These are phyloP conservation scores for Scatophagus argus DNA, from an alignment of 2,113 vertebrate species.

Conservation along the genomic window DNA sequence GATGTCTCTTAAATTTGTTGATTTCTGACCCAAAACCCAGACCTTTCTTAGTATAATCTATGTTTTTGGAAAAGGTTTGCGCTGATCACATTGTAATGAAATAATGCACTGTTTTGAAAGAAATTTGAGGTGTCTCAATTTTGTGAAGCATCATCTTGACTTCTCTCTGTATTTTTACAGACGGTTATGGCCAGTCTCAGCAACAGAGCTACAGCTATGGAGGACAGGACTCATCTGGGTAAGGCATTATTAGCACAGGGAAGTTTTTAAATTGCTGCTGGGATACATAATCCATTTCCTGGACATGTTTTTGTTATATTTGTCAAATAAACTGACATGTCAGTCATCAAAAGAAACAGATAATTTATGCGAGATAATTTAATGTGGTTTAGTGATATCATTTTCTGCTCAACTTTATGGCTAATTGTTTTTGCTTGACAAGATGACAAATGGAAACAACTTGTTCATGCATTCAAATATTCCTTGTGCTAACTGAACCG, in stretches of 20 bases:
- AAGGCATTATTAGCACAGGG: constrained; percentile 29
- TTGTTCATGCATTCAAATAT: background rate
- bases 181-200: constrained; percentile 75
- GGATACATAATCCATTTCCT: too few relatives aligned
- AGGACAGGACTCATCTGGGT: constrained; percentile 81
- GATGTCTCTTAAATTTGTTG: too few relatives aligned
- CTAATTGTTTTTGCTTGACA: too few relatives aligned
- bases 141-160: background rate
- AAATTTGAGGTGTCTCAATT: background rate
- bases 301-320: too few relatives aligned
- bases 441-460: background rate
- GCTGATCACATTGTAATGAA: background rate
- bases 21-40: too few relatives aligned
- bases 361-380: background rate
- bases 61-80: too few relatives aligned
- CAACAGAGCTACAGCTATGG: constrained; percentile 74
- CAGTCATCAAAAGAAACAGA: background rate
- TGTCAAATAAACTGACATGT: background rate
- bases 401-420: background rate
- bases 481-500: background rate
- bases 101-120: background rate
- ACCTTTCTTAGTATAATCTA: background rate
- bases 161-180: constrained; percentile 30
- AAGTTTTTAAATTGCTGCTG: background rate
- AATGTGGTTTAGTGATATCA: too few relatives aligned